These are phyloP conservation scores for Budorcas taxicolor DNA, from an alignment of 2,113 vertebrate species.

Conservation along the genomic window DNA sequence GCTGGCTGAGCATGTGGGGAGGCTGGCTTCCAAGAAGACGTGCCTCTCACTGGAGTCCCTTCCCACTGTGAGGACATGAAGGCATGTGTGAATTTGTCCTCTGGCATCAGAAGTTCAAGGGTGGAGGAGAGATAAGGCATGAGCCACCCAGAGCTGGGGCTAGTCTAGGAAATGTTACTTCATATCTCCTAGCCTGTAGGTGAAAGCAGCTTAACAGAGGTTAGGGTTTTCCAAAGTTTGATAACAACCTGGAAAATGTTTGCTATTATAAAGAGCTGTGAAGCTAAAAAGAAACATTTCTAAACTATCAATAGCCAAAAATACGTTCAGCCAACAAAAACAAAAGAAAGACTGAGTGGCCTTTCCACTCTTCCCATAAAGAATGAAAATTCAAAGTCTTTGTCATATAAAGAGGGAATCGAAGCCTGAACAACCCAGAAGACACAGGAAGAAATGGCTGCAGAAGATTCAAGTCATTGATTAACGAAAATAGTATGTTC, in stretches of 20 bases:
- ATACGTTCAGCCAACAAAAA: background rate
- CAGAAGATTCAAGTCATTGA: no score
- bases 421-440: background rate
- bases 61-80: fast-evolving
- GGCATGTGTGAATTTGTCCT: background rate
- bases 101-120: fast-evolving
- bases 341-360: no score
- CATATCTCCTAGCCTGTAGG: background rate
- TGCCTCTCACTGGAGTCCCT: background rate
- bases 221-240: background rate
- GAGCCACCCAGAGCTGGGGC: fast-evolving
- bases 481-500: background rate
- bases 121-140: fast-evolving
- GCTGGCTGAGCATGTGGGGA: background rate
- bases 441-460: no score
- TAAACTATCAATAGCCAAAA: background rate
- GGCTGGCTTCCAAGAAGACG: background rate
- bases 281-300: background rate
- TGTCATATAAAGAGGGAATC: no score
- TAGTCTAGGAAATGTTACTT: fast-evolving
- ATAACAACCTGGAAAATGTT: background rate
- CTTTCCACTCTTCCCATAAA: background rate
- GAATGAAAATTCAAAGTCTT: background rate
- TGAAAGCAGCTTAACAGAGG: background rate
- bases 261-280: background rate